These are phyloP conservation scores for Columba guinea DNA, from an alignment of 2,797 vertebrate species.

Conservation along the genomic window DNA sequence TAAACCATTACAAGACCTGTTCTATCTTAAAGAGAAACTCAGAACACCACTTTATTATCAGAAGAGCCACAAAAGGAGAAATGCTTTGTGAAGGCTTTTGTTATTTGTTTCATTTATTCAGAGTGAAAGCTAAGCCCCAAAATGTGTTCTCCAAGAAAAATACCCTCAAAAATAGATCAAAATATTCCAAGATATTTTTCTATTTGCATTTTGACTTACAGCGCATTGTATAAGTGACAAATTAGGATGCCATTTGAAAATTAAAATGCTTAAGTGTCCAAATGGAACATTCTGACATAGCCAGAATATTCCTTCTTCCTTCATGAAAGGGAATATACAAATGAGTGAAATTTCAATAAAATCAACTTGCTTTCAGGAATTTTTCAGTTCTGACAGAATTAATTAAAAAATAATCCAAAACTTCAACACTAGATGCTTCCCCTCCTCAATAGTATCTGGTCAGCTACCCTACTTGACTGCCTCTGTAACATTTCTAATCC, in stretches of 20 bases:
- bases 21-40: neutral
- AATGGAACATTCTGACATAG: neutral
- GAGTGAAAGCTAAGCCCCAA: neutral
- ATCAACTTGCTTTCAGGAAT: neutral
- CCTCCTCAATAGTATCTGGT: too few species aligned
- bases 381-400: neutral
- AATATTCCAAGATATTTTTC: neutral
- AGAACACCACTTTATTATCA: neutral
- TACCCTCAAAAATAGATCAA: neutral
- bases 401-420: neutral
- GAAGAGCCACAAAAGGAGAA: neutral
- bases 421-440: accelerated
- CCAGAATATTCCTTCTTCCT: neutral
- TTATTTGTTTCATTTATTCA: neutral
- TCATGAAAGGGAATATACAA: neutral
- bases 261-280: neutral
- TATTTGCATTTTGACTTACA: neutral
- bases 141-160: neutral
- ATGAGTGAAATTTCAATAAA: neutral
- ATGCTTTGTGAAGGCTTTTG: neutral
- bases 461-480: neutral
- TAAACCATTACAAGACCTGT: neutral
- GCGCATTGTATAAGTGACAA: neutral
- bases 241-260: neutral
- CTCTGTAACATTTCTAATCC: neutral